A percentile compares a stretch with the other conserved stretches of the same genome.
These are phyloP conservation scores for Drosophila merina DNA, from an alignment of 2,888 invertebrate species.

Conservation along the genomic window DNA sequence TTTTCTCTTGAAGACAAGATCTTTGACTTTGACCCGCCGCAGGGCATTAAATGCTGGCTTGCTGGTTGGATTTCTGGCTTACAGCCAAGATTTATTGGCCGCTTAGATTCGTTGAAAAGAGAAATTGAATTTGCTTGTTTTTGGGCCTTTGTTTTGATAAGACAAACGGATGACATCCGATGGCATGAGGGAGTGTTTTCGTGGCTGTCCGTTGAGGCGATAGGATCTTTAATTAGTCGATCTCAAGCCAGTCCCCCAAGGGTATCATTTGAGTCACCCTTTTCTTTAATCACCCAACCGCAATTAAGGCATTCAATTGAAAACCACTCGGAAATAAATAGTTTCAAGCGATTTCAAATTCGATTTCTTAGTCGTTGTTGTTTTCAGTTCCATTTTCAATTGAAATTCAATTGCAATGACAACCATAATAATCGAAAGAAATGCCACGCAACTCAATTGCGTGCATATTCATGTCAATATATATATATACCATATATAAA, in stretches of 20 bases:
- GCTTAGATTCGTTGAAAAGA: slow-evolving; percentile 56
- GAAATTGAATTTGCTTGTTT: slow-evolving; percentile 62
- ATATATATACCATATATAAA: neutral
- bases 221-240: slow-evolving; percentile 40
- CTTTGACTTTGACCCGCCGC: slow-evolving; percentile 59
- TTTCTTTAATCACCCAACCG: neutral
- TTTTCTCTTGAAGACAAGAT: slow-evolving; percentile 34
- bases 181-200: slow-evolving; percentile 10
- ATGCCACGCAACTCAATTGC: slow-evolving; percentile 50
- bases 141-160: slow-evolving; percentile 58
- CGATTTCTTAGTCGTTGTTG: slow-evolving; percentile 27
- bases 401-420: slow-evolving; percentile 66
- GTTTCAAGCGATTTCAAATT: slow-evolving; percentile 46
- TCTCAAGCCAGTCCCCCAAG: slow-evolving; percentile 1
- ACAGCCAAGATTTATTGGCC: slow-evolving; percentile 61
- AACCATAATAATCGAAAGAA: slow-evolving; percentile 58
- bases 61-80: slow-evolving; percentile 2
- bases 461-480: slow-evolving; percentile 56
- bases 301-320: slow-evolving; percentile 38
- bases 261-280: slow-evolving; percentile 14
- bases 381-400: slow-evolving; percentile 59
- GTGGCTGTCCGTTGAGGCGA: slow-evolving; percentile 7
- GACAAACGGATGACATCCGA: slow-evolving; percentile 47
- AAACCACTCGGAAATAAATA: slow-evolving; percentile 22
- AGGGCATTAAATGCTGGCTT: slow-evolving; percentile 44